A percentile compares a stretch with the other conserved stretches of the same genome.
Evolutionary conservation across 2,888 invertebrate species (phyloP).

Genomic region (Rhagonycha lutea): DNA sequence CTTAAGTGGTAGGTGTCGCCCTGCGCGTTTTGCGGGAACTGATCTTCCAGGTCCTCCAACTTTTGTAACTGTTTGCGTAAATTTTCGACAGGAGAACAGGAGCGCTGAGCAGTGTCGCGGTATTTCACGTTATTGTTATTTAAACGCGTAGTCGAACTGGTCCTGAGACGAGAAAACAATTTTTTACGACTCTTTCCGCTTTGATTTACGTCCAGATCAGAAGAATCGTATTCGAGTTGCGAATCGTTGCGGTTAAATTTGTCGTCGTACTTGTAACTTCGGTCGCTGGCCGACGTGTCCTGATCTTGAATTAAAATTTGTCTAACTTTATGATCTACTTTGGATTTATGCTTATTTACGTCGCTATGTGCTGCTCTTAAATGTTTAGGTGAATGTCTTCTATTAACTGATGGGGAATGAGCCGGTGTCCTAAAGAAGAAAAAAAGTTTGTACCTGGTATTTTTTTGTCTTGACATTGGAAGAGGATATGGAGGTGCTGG

Average conservation of each 20-base stretch:
- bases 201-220: slow-evolving; percentile 56
- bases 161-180: slow-evolving; percentile 71
- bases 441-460: neutral
- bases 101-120: slow-evolving; percentile 54
- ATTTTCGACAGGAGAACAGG: slow-evolving; percentile 77
- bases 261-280: slow-evolving; percentile 56
- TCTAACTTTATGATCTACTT: slow-evolving; percentile 47
- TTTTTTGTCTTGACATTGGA: neutral
- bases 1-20: slow-evolving; percentile 78
- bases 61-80: slow-evolving; percentile 80
- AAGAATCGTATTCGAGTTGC: slow-evolving; percentile 55
- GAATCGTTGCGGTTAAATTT: slow-evolving; percentile 47
- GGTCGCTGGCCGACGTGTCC: slow-evolving; percentile 56
- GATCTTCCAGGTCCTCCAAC: slow-evolving; percentile 80
- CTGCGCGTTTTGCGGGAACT: slow-evolving; percentile 68
- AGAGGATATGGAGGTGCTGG: neutral
- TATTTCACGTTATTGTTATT: slow-evolving; percentile 60
- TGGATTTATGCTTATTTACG: slow-evolving; percentile 41
- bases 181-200: slow-evolving; percentile 65
- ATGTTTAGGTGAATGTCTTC: slow-evolving; percentile 44
- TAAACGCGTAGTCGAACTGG: slow-evolving; percentile 70
- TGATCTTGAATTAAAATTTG: slow-evolving; percentile 51
- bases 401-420: slow-evolving; percentile 46
- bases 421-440: slow-evolving; percentile 41
- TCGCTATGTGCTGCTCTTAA: slow-evolving; percentile 53